phyloP scores from a whole-genome alignment of 1,140 invertebrate species.

The Megalopta genalis region DNA sequence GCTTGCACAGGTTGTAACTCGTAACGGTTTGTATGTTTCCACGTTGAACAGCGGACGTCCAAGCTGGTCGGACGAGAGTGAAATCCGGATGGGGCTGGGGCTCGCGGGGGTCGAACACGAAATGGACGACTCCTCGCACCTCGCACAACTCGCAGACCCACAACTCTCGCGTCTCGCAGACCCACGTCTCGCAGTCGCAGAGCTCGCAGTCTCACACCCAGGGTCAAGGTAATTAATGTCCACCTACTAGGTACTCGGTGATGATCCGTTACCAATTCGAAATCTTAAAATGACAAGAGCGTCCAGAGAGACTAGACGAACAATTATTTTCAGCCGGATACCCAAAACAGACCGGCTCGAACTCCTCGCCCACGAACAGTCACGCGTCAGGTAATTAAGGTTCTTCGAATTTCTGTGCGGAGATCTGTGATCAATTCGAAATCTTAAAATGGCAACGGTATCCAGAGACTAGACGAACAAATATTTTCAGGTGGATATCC shows the following conservation, averaged over 20 bases:
- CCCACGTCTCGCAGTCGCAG: conserved; percentile 51
- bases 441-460: no score
- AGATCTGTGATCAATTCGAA: no score
- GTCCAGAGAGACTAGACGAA: no score
- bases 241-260: no score
- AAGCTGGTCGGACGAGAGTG: conserved; percentile 57
- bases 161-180: conserved; percentile 43
- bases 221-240: no score
- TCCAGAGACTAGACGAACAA: background rate
- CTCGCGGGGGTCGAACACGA: conserved; percentile 46
- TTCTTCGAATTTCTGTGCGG: no score
- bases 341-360: no score
- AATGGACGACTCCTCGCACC: conserved; percentile 46
- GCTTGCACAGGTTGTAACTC: background rate
- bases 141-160: conserved; percentile 13
- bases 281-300: no score
- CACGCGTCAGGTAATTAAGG: no score
- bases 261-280: no score
- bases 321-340: background rate
- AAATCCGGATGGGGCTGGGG: conserved; percentile 32
- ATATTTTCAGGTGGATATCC: conserved; percentile 57
- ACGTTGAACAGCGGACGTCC: conserved; percentile 32
- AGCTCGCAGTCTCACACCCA: conserved; percentile 32
- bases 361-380: no score
- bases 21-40: background rate